phyloP scores from a whole-genome alignment of 2,888 invertebrate species.

The Dasysyrphus tricinctus region DNA sequence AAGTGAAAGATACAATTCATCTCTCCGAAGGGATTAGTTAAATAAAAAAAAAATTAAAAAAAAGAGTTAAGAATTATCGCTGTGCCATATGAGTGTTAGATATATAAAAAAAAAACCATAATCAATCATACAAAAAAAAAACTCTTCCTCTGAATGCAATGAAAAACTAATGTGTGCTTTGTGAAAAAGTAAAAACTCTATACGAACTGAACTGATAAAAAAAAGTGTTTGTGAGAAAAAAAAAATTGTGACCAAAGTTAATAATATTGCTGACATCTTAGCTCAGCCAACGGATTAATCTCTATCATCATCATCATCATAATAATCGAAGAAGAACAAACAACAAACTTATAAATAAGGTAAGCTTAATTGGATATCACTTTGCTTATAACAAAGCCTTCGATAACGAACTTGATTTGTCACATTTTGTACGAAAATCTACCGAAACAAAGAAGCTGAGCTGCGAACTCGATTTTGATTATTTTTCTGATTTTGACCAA shows the following conservation, averaged over 20 bases:
- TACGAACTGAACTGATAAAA: conserved; percentile 39
- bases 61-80: conserved; percentile 49
- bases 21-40: conserved; percentile 58
- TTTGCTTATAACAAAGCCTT: conserved; percentile 25
- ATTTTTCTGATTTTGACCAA: conserved; percentile 10
- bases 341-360: conserved; percentile 44
- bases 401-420: conserved; percentile 57
- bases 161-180: conserved; percentile 9
- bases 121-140: background rate
- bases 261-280: conserved; percentile 5
- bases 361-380: conserved; percentile 52
- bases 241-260: conserved; percentile 27
- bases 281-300: conserved; percentile 63
- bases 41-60: conserved; percentile 28
- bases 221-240: conserved; percentile 10
- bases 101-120: conserved; percentile 2
- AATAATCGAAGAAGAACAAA: conserved; percentile 39
- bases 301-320: conserved; percentile 22
- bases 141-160: background rate
- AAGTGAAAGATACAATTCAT: conserved; percentile 80
- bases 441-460: conserved; percentile 58
- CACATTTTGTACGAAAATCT: conserved; percentile 19
- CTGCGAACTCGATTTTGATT: conserved; percentile 61
- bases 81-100: conserved; percentile 65
- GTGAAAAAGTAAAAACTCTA: conserved; percentile 16